These are phyloP conservation scores for Otocyon megalotis DNA, from an alignment of 2,113 vertebrate genomes.

Conservation along the genomic window DNA sequence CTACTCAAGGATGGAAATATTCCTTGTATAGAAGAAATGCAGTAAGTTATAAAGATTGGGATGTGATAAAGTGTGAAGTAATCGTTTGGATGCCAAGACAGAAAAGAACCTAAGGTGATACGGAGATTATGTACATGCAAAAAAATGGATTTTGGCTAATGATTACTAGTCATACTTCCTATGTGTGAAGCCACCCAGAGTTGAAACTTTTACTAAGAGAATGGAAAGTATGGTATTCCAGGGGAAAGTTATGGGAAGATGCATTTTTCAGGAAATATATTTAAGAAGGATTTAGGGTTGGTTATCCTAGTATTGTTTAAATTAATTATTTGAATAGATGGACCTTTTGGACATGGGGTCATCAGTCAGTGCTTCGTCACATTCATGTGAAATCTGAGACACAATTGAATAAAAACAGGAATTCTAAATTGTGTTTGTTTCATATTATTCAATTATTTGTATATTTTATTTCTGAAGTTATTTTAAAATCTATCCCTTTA, in stretches of 20 bases:
- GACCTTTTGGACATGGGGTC: not conserved
- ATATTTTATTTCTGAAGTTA: slow-evolving; percentile 47
- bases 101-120: not conserved
- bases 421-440: slow-evolving; percentile 47
- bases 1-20: slow-evolving; percentile 41
- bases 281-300: not conserved
- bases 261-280: slow-evolving; percentile 12
- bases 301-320: not conserved
- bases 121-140: not conserved
- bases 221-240: not conserved
- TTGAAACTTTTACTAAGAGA: slow-evolving; percentile 31
- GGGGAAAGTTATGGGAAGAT: not conserved
- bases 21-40: not conserved
- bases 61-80: slow-evolving; percentile 6
- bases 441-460: slow-evolving; percentile 45
- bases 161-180: not conserved
- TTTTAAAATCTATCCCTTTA: not conserved
- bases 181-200: not conserved
- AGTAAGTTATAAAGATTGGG: not conserved
- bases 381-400: slow-evolving; percentile 49
- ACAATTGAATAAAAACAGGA: slow-evolving; percentile 5
- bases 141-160: slow-evolving; percentile 14
- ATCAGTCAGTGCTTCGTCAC: slow-evolving; percentile 25
- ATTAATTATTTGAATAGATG: not conserved
- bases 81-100: not conserved